phyloP scores from a whole-genome alignment of 2,113 vertebrate genomes.

The Hydrolagus affinis region DNA sequence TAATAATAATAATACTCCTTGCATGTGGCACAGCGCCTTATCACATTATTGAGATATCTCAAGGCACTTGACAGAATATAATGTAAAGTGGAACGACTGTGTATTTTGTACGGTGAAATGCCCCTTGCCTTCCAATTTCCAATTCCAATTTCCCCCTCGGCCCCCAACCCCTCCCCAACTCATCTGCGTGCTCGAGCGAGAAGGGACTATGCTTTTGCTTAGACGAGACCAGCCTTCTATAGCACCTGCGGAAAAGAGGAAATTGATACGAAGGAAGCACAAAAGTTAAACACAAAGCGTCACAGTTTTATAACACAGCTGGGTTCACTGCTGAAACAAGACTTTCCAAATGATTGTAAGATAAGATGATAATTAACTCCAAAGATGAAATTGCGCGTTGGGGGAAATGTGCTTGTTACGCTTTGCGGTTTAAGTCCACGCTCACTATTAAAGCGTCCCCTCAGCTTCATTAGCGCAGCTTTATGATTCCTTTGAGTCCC shows the following conservation, averaged over 20 bases:
- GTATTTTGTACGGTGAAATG: too few species aligned
- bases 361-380: neutral
- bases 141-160: neutral
- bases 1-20: too few species aligned
- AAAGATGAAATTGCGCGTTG: neutral
- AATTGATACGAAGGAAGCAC: neutral
- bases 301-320: neutral
- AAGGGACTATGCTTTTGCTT: neutral
- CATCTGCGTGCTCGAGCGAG: neutral
- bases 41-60: too few species aligned
- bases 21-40: too few species aligned
- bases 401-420: neutral
- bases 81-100: too few species aligned
- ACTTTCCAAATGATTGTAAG: neutral
- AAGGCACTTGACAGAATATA: too few species aligned
- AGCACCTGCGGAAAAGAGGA: neutral
- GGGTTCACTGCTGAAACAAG: neutral
- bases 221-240: neutral
- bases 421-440: constrained; percentile 6
- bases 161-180: neutral
- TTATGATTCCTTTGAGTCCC: constrained; percentile 31
- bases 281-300: neutral
- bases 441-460: neutral
- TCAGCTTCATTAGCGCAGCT: constrained; percentile 20
- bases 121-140: neutral